phyloP scores from a whole-genome alignment of 2,888 invertebrate species.

The Drosophila rellima region DNA sequence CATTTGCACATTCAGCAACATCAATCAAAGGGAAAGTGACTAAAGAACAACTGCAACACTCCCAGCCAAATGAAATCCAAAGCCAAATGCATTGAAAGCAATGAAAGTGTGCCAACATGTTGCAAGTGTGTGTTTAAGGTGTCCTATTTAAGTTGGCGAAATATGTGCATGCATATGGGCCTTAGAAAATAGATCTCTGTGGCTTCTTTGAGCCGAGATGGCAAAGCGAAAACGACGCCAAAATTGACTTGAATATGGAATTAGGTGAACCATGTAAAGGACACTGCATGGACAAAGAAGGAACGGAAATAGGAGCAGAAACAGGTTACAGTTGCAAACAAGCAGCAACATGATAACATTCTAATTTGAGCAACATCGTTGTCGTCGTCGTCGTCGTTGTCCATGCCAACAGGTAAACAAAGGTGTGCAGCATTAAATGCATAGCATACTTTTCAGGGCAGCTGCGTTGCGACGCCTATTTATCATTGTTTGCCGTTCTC shows the following conservation, averaged over 20 bases:
- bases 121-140: conserved; percentile 33
- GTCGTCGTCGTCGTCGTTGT: neutral
- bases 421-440: conserved; percentile 38
- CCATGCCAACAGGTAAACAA: conserved; percentile 43
- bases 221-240: conserved; percentile 28
- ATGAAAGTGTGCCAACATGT: conserved; percentile 68
- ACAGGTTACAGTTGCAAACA: conserved; percentile 47
- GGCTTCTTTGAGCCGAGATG: conserved; percentile 31
- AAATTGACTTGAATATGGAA: conserved; percentile 48
- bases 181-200: conserved; percentile 19
- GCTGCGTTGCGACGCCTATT: conserved; percentile 13
- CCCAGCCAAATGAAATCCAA: conserved; percentile 35
- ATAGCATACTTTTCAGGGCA: conserved; percentile 58
- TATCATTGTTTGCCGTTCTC: conserved; percentile 47
- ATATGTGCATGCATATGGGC: conserved; percentile 39
- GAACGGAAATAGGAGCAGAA: conserved; percentile 19
- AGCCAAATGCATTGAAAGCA: conserved; percentile 70
- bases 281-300: conserved; percentile 3
- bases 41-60: conserved; percentile 16
- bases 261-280: conserved; percentile 42
- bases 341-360: conserved; percentile 62
- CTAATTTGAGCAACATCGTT: conserved; percentile 51
- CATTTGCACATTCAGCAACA: conserved; percentile 66
- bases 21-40: conserved; percentile 73
- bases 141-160: conserved; percentile 59